These are phyloP conservation scores for Pollicipes pollicipes DNA, from an alignment of 1,140 invertebrate genomes.

Conservation along the genomic window DNA sequence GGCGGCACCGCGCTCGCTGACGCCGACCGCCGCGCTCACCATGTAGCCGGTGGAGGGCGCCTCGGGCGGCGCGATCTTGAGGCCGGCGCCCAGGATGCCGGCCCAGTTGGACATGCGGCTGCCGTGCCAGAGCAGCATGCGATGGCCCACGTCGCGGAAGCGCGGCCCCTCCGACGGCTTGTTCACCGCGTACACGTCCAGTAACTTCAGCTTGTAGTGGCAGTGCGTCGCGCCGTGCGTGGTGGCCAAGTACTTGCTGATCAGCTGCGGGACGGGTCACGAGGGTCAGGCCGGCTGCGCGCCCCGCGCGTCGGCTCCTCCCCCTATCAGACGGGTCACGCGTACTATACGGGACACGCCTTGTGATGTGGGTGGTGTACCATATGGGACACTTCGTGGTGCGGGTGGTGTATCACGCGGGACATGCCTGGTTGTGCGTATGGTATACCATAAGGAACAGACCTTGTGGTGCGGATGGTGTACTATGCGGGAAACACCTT, in stretches of 20 bases:
- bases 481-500: too few relatives aligned
- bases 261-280: conserved; percentile 26
- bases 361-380: too few relatives aligned
- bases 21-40: conserved; percentile 25
- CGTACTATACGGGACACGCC: too few relatives aligned
- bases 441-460: too few relatives aligned
- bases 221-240: conserved; percentile 31
- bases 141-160: conserved; percentile 21
- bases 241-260: conserved; percentile 25
- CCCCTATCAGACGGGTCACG: too few relatives aligned
- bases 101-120: conserved; percentile 37
- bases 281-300: too few relatives aligned
- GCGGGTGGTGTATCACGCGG: too few relatives aligned
- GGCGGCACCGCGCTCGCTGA: not conserved
- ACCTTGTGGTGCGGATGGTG: too few relatives aligned
- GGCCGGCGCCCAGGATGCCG: conserved; percentile 39
- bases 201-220: conserved; percentile 27
- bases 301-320: too few relatives aligned
- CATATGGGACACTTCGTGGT: too few relatives aligned
- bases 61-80: conserved; percentile 38
- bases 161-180: conserved; percentile 20
- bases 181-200: conserved; percentile 22
- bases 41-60: conserved; percentile 37
- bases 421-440: too few relatives aligned
- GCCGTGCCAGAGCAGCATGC: conserved; percentile 39